These are phyloP conservation scores for Babyrousa celebensis DNA, from an alignment of 2,797 vertebrate species.

Conservation along the genomic window DNA sequence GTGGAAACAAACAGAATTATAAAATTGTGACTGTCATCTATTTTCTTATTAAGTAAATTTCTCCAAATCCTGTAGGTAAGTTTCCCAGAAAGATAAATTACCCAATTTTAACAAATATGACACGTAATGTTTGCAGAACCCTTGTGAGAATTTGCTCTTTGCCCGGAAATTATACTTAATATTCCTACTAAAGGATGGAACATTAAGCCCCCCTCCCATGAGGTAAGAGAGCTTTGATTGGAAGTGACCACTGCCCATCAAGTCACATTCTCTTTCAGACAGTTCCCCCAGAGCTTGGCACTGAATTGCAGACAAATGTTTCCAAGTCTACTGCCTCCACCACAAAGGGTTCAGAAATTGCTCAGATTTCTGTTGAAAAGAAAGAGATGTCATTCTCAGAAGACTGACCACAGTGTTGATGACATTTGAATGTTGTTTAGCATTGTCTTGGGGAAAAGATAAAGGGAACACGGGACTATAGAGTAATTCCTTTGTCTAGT, in stretches of 20 bases:
- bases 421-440: not conserved
- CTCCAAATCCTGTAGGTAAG: slow-evolving; percentile 44
- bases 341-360: not conserved
- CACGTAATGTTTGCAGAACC: slow-evolving; percentile 33
- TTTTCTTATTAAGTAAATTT: slow-evolving; percentile 56
- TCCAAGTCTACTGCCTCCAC: not conserved
- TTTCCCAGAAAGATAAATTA: slow-evolving; percentile 75
- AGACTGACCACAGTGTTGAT: not conserved
- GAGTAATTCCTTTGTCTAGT: not conserved
- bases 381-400: not conserved
- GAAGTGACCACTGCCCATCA: not conserved
- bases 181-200: not conserved
- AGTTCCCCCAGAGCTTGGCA: not conserved
- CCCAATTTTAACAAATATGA: not conserved
- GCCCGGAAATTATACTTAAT: slow-evolving; percentile 4
- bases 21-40: slow-evolving; percentile 30
- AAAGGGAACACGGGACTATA: not conserved
- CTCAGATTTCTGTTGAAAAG: not conserved
- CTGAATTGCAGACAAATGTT: not conserved
- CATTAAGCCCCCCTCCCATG: not conserved
- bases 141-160: slow-evolving; percentile 29
- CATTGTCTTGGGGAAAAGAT: not conserved
- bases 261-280: not conserved
- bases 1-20: slow-evolving; percentile 20
- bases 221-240: not conserved